Conservation (phyloP, 1,140 invertebrate genomes). For the Latrodectus geometricus region DNA sequence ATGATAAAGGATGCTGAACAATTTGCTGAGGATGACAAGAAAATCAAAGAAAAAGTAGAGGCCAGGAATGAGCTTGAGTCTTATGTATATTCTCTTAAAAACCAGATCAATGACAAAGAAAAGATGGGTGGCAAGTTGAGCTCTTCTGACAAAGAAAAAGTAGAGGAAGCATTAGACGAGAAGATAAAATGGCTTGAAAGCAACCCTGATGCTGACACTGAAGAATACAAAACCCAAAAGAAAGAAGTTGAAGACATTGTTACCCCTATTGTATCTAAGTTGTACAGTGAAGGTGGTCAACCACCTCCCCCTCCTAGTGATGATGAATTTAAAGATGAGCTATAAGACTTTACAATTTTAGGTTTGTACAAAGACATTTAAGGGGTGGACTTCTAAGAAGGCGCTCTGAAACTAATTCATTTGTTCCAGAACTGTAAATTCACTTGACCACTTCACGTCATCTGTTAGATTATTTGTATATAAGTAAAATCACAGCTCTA, state of each 20-base stretch:
- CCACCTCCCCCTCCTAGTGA: slow-evolving; percentile 78
- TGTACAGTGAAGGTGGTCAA: slow-evolving; percentile 86
- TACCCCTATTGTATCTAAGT: slow-evolving; percentile 96
- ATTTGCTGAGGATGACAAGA: slow-evolving; percentile 98
- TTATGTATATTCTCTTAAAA: slow-evolving; percentile 98
- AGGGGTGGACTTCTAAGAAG: not conserved
- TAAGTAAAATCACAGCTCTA: too few species aligned
- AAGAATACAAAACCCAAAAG: slow-evolving; percentile 97
- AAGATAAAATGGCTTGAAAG: slow-evolving; percentile 98
- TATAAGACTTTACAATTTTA: slow-evolving; percentile 73
- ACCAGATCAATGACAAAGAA: slow-evolving; percentile 97
- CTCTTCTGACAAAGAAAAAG: slow-evolving; percentile 93
- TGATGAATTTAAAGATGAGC: slow-evolving; percentile 84
- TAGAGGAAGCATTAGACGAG: slow-evolving; percentile 94
- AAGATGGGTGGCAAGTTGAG: slow-evolving; percentile 94
- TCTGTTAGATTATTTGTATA: too few species aligned
- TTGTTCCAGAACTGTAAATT: too few species aligned
- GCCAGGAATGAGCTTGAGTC: slow-evolving; percentile 90
- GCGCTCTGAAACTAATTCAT: not conserved
- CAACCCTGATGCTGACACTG: slow-evolving; percentile 92
- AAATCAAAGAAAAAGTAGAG: slow-evolving; percentile 96
- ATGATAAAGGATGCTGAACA: slow-evolving; percentile 99
- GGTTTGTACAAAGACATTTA: not conserved
- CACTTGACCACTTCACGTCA: too few species aligned
- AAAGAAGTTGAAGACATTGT: slow-evolving; percentile 96